Evolutionary conservation across 2,888 invertebrate species (phyloP), one percentile per base, ranked within the genome.

Genomic region (Amphipyra berbera): DNA sequence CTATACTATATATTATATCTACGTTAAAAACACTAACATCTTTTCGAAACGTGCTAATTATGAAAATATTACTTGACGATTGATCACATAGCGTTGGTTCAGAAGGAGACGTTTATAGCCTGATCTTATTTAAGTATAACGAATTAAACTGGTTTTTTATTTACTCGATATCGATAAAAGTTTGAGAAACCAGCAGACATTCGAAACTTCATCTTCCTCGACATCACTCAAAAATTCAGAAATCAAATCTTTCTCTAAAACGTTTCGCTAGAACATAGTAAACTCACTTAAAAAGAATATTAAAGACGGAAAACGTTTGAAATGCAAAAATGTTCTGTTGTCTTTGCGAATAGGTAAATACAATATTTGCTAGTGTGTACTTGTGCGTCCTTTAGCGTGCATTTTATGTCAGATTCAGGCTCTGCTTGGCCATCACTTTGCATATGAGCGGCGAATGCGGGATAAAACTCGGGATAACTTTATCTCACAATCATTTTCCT

Each of bases 381-480:
- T n/a, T n/a, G n/a, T 72, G 60, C 71, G 73, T 76, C 79, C 79
- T 83, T 82, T 71, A 65, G 78, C 82, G 77, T 87, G 88, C 86
- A 86, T 88, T 87, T 87, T 84, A 87, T 83, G 88, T 87, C 82
- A 82, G 79, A 60, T 53, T 70, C 85, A 88, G 83, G 73, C 68
- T 73, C 73, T 75, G 71, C 78, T 76, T 79, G 81, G 82, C 81
- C 82, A 81, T 82, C 86, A 82, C 80, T 90, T 89, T 88, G 85
- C 89, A 90, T 89, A 84, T 73, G 83, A 82, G 82, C 81, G 80
- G 78, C 72, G 72, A 84, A 80, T 79, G 79, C 78, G 69, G 82
- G 79, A 82, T 87, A 86, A 89, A 87, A 85, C 86, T 81, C 64
- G 53, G 83, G 77, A 88, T 90, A 89, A 89, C 85, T 86, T 89